phyloP scores from a whole-genome alignment of 2,113 vertebrate species.

The Hyperopisus bebe region DNA sequence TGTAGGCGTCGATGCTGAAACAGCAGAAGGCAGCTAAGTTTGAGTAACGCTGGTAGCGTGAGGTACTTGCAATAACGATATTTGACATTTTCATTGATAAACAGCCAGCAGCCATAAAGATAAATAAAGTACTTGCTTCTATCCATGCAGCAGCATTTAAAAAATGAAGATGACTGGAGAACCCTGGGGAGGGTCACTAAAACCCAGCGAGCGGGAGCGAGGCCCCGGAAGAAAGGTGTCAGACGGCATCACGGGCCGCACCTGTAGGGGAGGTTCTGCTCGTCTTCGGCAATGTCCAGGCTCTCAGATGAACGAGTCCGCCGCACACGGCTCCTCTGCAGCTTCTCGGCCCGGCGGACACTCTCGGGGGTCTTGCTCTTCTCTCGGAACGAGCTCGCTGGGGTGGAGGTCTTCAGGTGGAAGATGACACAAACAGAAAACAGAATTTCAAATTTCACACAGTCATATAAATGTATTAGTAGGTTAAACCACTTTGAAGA shows the following conservation, averaged over 20 bases:
- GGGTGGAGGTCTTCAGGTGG: slow-evolving; percentile 59
- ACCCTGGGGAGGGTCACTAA: not conserved
- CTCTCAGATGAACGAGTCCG: slow-evolving; percentile 65
- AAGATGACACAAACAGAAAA: not conserved
- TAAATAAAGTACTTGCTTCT: not conserved
- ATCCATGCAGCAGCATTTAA: not conserved
- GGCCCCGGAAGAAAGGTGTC: not conserved
- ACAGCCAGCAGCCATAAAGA: not conserved
- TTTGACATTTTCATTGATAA: not conserved
- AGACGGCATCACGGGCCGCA: slow-evolving; percentile 33
- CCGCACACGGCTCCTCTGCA: slow-evolving; percentile 63
- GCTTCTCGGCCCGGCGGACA: slow-evolving; percentile 57
- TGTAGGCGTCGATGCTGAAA: slow-evolving; percentile 79
- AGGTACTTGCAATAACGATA: not conserved
- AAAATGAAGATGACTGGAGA: not conserved
- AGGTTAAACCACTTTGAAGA: not conserved
- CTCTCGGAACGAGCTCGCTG: slow-evolving; percentile 59
- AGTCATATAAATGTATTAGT: not conserved
- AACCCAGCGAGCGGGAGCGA: not conserved
- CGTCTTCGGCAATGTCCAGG: slow-evolving; percentile 61
- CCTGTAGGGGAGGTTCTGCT: slow-evolving; percentile 82
- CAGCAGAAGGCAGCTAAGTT: not conserved
- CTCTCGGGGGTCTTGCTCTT: slow-evolving; percentile 56
- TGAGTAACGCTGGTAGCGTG: not conserved
- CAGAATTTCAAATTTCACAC: not conserved